Conservation (phyloP, 1,140 invertebrate genomes). For the Euborellia annulipes region DNA sequence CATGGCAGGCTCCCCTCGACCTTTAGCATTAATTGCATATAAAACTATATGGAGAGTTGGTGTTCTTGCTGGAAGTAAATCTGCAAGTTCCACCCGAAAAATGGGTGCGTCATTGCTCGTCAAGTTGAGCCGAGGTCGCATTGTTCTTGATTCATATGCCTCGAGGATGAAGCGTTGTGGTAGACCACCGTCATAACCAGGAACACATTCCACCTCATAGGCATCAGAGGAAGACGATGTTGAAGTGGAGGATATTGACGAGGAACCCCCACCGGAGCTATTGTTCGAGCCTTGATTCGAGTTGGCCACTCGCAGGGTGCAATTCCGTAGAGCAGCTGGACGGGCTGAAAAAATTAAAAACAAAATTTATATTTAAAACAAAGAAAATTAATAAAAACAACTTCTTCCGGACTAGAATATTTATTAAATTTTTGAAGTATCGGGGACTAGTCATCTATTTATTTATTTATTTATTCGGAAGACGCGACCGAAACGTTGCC, state of each 20-base stretch:
- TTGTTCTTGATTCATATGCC: conserved; percentile 54
- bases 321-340: conserved; percentile 65
- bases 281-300: conserved; percentile 35
- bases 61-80: conserved; percentile 41
- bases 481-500: too few species aligned
- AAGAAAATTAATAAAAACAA: too few species aligned
- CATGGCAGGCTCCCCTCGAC: conserved; percentile 59
- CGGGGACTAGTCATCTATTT: too few species aligned
- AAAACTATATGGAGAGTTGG: conserved; percentile 55
- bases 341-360: conserved; percentile 45
- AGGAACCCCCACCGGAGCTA: too few species aligned
- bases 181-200: conserved; percentile 70
- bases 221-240: conserved; percentile 32
- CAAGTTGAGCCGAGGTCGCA: conserved; percentile 49
- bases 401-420: too few species aligned
- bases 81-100: conserved; percentile 49
- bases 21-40: conserved; percentile 76
- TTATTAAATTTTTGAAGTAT: too few species aligned
- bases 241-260: too few species aligned
- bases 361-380: too few species aligned
- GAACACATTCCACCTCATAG: conserved; percentile 53
- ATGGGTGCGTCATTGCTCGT: conserved; percentile 39
- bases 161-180: conserved; percentile 67
- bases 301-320: conserved; percentile 50
- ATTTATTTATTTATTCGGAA: too few species aligned